Conservation (phyloP, 2,113 vertebrate genomes). For the Pardalotus punctatus region DNA sequence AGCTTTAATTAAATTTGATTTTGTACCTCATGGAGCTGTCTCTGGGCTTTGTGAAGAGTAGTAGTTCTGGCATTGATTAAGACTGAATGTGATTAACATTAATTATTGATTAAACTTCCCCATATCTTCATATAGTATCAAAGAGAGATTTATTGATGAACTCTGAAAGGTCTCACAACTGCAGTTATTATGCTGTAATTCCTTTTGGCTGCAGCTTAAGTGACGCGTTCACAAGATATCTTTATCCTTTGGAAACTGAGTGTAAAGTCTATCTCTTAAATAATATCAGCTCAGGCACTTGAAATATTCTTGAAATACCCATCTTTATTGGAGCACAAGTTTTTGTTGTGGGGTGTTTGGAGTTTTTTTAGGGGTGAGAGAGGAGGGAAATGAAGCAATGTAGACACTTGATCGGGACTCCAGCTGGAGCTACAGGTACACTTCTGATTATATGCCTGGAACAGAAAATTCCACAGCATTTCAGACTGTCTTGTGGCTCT, state of each 20-base stretch:
- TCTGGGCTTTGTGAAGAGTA: constrained; percentile 1
- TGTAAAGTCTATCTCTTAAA: neutral
- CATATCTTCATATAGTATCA: constrained; percentile 10
- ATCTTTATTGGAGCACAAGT: neutral
- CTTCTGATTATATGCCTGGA: neutral
- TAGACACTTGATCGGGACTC: neutral
- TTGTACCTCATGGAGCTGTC: neutral
- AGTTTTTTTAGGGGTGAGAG: neutral
- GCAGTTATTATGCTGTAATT: neutral
- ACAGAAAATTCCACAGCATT: neutral
- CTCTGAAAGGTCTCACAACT: constrained; percentile 15
- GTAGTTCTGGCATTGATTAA: constrained; percentile 38
- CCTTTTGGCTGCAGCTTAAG: neutral
- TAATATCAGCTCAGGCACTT: neutral
- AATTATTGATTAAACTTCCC: constrained; percentile 47
- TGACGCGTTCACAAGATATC: neutral
- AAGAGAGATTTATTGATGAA: constrained; percentile 22
- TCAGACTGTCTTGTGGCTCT: neutral
- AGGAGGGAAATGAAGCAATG: neutral
- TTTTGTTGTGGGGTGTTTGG: neutral
- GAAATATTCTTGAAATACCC: neutral
- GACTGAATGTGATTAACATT: constrained; percentile 25
- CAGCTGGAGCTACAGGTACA: neutral
- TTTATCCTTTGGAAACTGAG: neutral
- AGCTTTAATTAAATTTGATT: constrained; percentile 41